Base-by-base conservation (phyloP, 2,797 vertebrate genomes). In the Catharus ustulatus region DNA sequence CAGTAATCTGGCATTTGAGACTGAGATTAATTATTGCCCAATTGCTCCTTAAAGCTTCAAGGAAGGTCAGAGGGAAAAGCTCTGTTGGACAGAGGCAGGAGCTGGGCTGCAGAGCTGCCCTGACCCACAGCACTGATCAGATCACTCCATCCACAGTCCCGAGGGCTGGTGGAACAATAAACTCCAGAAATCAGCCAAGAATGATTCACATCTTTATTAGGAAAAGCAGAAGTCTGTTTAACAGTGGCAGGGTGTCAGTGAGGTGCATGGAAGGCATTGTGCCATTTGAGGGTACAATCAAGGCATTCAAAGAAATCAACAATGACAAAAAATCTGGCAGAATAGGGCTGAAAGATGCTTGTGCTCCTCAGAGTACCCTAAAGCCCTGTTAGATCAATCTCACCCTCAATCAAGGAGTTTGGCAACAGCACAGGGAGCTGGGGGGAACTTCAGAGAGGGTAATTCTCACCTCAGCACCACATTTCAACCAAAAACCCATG, bases 131-230 rank as follows among this genome's bases (percentile, higher is more conserved):
- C 4, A 51, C 32, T 1, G 36, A 72, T 5, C 3, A 0, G 6
- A 16, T 15, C 27, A 22, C 51, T 42, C 66, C 59, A 57, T 5
- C 68, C 82, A 6, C 55, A 71, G 61, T 4, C 42, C 62, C n/a
- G 57, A 49, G 43, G 62, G 61, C 0, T 57, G 19, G 90, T 52
- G 3, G 1, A 71, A 74, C 42, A 82, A 87, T 23, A 27, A 58
- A 58, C 48, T 57, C n/a, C 86, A 71, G 36, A 43, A 80, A 64
- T 45, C 42, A 87, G 43, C 29, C 67, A 46, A 40, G 62, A 86
- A 36, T 4, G 3, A 72, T n/a, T 63, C 36, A 36, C 9, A 6
- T n/a, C 62, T 96, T 96, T 91, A 95, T 90, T 95, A 43, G 55
- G 58, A 81, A 85, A 64, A 80, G 15, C 64, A 64, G 34, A 61